Base-by-base conservation (phyloP, 1,140 invertebrate genomes). In the Neuroterus valhalla region DNA sequence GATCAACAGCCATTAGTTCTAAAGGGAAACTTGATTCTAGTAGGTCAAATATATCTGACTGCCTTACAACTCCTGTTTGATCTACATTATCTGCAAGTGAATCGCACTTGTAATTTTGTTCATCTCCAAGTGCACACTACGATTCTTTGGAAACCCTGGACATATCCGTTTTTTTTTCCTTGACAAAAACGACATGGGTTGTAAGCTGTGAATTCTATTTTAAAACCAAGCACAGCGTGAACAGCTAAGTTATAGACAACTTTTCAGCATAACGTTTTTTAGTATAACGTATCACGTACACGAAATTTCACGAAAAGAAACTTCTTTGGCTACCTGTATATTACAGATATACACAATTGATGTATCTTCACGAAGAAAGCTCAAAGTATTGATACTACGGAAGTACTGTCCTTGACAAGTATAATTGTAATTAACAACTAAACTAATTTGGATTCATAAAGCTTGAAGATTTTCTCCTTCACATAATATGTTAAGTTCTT, bases 21-120 rank as follows among this genome's bases (percentile, higher is more conserved):
- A 77, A 17, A 45, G 73, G 68, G 12, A 42, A 43, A 14, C 44
- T 23, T n/a, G 74, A 76, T 55, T n/a, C n/a, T n/a, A n/a, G n/a
- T n/a, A n/a, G n/a, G n/a, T n/a, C n/a, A 43, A 48, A 42, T 50
- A 78, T n/a, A 17, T 55, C 70, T 21, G 79, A 80, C 38, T 62
- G 74, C 14, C 68, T 69, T 15, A 17, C 52, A 43, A 80, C 68
- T 2, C 79, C 79, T 14, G 76, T 80, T 15, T 62, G 71, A 12
- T 70, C 66, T n/a, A 42, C 31, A 44, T 78, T 68, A 11, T 76
- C 79, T 17, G 76, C 78, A 19, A 75, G 26, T 46, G 75, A 44
- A 75, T 78, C 68, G n/a, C 42, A 12, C 68, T 43, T 19, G 38
- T 71, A 50, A 68, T 21, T 76, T 70, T 62, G 17, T 72, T 70